These are phyloP conservation scores for Antigone vipio DNA, from an alignment of 2,113 vertebrate species.

Conservation along the genomic window DNA sequence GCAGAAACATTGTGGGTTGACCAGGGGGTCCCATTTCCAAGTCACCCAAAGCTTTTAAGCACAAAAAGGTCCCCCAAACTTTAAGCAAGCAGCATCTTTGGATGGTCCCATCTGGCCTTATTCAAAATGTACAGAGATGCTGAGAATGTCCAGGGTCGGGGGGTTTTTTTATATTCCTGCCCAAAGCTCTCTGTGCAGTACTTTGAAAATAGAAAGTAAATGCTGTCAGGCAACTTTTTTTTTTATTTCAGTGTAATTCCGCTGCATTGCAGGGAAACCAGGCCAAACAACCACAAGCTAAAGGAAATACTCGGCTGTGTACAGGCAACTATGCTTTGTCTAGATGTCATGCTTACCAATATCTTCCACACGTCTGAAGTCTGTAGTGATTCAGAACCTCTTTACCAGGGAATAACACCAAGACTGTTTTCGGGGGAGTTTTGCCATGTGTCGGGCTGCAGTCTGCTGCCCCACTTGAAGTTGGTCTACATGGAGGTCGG, in stretches of 20 bases:
- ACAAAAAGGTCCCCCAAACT: not conserved
- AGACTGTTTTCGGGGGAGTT: fast-evolving
- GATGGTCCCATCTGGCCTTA: not conserved
- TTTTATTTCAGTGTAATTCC: not conserved
- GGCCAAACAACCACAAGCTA: not conserved
- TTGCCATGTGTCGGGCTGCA: not conserved
- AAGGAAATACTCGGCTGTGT: not conserved
- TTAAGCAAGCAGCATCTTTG: not conserved
- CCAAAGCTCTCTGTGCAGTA: not conserved
- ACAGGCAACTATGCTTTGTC: not conserved
- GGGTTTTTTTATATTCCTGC: not conserved
- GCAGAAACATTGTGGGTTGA: not conserved
- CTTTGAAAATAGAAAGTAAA: not conserved
- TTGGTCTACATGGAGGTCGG: fast-evolving
- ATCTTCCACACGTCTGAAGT: not conserved
- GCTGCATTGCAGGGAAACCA: not conserved
- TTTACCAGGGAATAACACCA: not conserved
- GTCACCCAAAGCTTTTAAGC: not conserved
- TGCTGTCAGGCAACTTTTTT: not conserved
- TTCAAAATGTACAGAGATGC: not conserved
- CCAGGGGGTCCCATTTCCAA: not conserved
- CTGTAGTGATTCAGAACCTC: not conserved
- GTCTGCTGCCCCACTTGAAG: not conserved
- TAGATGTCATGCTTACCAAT: not conserved
- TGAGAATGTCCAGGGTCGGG: not conserved